Evolutionary conservation across 2,113 vertebrate species (phyloP).

Genomic region (Dicrurus megarhynchus): DNA sequence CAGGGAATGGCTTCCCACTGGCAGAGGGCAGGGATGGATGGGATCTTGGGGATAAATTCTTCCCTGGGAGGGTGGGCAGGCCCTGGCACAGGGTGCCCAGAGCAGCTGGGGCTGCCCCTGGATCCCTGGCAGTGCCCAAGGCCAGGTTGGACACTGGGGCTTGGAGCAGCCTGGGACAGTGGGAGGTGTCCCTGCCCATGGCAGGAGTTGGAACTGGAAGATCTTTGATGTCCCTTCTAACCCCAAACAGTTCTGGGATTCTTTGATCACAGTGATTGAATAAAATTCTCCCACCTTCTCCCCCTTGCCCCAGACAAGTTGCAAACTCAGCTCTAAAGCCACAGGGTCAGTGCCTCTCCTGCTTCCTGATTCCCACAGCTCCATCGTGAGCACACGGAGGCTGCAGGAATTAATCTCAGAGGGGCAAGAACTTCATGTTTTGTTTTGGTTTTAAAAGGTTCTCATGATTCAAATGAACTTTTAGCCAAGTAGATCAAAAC

Average conservation of each 20-base stretch:
- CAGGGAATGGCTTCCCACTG: background rate
- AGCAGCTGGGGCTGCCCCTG: background rate
- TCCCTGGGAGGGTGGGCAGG: background rate
- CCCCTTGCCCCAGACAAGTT: background rate
- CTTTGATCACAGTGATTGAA: background rate
- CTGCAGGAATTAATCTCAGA: background rate
- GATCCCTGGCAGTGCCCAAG: background rate
- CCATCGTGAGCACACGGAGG: background rate
- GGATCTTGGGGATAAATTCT: background rate
- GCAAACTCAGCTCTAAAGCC: background rate
- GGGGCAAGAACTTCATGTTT: fast-evolving
- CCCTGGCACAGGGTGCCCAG: background rate
- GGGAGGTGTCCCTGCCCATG: no score
- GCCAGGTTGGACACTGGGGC: fast-evolving
- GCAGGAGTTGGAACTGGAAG: background rate
- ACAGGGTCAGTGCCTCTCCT: background rate
- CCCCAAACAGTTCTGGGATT: background rate
- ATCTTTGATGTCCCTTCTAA: background rate
- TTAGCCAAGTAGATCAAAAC: background rate
- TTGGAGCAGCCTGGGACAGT: background rate
- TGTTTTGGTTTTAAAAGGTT: background rate
- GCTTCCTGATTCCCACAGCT: background rate
- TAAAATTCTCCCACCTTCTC: background rate
- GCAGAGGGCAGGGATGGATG: fast-evolving
- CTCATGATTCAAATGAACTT: background rate